Evolutionary conservation across 1,140 invertebrate genomes (phyloP), one percentile per base, ranked within the genome.

Genomic region (Drosophila quadrilineata): DNA sequence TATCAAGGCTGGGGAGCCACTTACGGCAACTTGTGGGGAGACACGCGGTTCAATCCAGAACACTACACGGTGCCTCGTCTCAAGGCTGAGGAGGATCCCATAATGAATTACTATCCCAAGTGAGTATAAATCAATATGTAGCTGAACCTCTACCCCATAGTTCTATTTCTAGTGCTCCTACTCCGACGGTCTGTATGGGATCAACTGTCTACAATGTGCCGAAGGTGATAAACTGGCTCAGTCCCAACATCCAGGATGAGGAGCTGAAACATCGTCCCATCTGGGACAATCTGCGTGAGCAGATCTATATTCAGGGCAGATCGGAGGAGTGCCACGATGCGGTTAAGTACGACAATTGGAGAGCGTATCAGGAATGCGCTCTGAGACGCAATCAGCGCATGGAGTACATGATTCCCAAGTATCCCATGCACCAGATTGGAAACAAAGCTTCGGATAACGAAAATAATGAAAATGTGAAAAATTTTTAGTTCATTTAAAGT

Each of bases 371-470:
- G 12, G 28, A 65, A 5, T 70, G 67, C 17, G 40, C 62, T 0
- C 6, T 53, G 6, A 19, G 40, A n/a, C 67, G 67, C 1, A 35
- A 70, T 26, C 43, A 49, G 33, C 53, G 62, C 4, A 17, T 65
- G 46, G 67, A 70, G 9, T 58, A 50, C 3, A 22, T 38, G 3
- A 24, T 65, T 3, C 67, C 67, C 14, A 70, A 53, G n/a, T 70
- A 70, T 53, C 67, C 67, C 0, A 2, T 46, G 0, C 67, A 65
- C 6, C 67, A 70, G 26, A 17, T 64, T 12, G 49, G 59, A 29
- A 21, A 33, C 6, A 19, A 43, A n/a, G 12, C 26, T n/a, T 4
- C 43, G 2, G 3, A 24, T 10, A n/a, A 19, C 2, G 24, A n/a
- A n/a, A n/a, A n/a, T n/a, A n/a, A n/a, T n/a, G n/a, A n/a, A n/a